Percentiles rank a stretch among this genome's conserved stretches.
Evolutionary conservation across 2,888 invertebrate species (phyloP).

Genomic region (Alloplasta piceator): DNA sequence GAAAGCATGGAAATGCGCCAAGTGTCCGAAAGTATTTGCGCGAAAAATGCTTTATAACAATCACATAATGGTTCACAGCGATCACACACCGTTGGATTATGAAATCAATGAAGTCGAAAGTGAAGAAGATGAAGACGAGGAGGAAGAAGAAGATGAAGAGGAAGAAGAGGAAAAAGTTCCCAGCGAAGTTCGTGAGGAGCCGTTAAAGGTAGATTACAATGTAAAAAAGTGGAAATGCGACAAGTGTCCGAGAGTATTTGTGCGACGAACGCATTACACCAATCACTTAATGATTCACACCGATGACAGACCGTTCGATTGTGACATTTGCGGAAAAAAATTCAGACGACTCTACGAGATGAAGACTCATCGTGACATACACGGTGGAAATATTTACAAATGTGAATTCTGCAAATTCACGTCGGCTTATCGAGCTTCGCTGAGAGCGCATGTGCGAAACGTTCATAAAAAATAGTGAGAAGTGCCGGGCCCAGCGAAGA

Average conservation of each 20-base stretch:
- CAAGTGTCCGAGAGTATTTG: constrained; percentile 20
- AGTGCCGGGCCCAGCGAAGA: no score
- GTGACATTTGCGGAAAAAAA: constrained; percentile 36
- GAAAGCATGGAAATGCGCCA: no score
- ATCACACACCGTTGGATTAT: background rate
- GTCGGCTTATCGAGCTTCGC: constrained; percentile 4
- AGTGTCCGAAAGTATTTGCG: no score
- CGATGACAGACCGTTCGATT: constrained; percentile 33
- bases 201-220: no score
- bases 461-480: no score
- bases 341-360: constrained; percentile 46
- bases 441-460: no score
- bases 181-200: no score
- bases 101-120: no score
- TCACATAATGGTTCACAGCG: constrained; percentile 39
- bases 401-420: constrained; percentile 40
- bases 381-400: constrained; percentile 20
- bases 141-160: no score
- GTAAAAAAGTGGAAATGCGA: constrained; percentile 34
- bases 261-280: background rate
- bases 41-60: no score
- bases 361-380: constrained; percentile 47
- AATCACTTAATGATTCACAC: constrained; percentile 6
- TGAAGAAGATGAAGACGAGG: no score
- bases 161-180: no score